These are phyloP conservation scores for Allygus modestus DNA, from an alignment of 2,888 invertebrate genomes.

Conservation along the genomic window DNA sequence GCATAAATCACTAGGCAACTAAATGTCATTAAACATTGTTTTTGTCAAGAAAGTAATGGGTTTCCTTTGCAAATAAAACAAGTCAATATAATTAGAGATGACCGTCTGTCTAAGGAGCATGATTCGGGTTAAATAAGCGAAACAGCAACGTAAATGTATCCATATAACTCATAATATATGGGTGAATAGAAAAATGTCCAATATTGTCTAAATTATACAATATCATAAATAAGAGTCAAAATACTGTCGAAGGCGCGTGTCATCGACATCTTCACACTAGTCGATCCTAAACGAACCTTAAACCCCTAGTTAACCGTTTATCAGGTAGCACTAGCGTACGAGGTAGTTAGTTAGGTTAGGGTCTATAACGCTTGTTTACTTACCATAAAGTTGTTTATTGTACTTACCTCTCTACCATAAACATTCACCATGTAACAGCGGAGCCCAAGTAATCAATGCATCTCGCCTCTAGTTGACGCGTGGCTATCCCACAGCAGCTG, in stretches of 20 bases:
- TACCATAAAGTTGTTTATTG: constrained; percentile 49
- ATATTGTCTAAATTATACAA: no score
- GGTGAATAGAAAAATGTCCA: no score
- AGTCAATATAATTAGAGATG: no score
- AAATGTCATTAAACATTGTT: no score
- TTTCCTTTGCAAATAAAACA: no score
- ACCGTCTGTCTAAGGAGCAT: no score
- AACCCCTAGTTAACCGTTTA: constrained; percentile 6
- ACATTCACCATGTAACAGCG: neutral
- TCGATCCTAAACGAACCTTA: neutral
- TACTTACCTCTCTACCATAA: constrained; percentile 38
- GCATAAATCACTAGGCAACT: no score
- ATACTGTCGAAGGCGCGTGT: neutral
- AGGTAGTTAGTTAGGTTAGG: constrained; percentile 31
- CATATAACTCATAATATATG: no score
- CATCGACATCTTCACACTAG: neutral
- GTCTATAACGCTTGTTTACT: constrained; percentile 48
- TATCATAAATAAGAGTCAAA: no score
- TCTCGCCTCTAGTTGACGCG: neutral
- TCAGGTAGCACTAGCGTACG: constrained; percentile 5
- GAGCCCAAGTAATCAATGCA: neutral
- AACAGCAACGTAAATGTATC: no score
- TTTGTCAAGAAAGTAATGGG: no score
- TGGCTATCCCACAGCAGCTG: neutral
- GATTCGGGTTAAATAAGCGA: no score